Base-by-base conservation (phyloP, 2,888 invertebrate species). In the Crematogaster levior region DNA sequence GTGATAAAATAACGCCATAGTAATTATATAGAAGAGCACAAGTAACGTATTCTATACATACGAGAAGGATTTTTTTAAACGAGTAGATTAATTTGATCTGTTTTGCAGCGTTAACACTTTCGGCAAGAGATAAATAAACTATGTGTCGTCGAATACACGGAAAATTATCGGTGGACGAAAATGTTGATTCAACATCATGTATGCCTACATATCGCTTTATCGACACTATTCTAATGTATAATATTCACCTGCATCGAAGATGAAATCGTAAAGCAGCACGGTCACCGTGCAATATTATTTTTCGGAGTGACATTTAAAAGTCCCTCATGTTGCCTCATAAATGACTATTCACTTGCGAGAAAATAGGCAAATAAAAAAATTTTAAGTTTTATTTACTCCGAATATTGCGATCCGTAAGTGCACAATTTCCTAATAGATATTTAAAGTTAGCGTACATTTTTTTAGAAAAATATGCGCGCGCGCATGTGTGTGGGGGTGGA, bases 1-100 rank as follows among this genome's bases (percentile, higher is more conserved):
- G 89, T 89, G 91, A 90, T 88, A 87, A 89, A n/a, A 89, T 81
- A 89, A 89, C 75, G 84, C 87, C 87, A 88, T 86, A 89, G 88
- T 92, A 90, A 89, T 91, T 92, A 91, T 91, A 90, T 88, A 89
- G 91, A 91, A 91, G 92, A 92, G 92, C 88, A 85, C 83, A 81
- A 46, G n/a, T 73, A 73, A 77, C 60, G 51, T 73, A 56, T 82
- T 65, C 61, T 51, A 51, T 51, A 21, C 56, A 43, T 77, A 68
- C 18, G 43, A 21, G n/a, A 61, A 10, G 3, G 30, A 58, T 18
- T 70, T 77, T 66, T 75, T 77, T 24, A 30, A 53, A 70, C 43
- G 30, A 70, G 30, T 77, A 70, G 48, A 48, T 70, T 18, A n/a
- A n/a, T n/a, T n/a, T n/a, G 63, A 81, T 75, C 21, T 18, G n/a